Base-by-base conservation (phyloP, 1,140 invertebrate genomes). In the Drosophila pseudoobscura region DNA sequence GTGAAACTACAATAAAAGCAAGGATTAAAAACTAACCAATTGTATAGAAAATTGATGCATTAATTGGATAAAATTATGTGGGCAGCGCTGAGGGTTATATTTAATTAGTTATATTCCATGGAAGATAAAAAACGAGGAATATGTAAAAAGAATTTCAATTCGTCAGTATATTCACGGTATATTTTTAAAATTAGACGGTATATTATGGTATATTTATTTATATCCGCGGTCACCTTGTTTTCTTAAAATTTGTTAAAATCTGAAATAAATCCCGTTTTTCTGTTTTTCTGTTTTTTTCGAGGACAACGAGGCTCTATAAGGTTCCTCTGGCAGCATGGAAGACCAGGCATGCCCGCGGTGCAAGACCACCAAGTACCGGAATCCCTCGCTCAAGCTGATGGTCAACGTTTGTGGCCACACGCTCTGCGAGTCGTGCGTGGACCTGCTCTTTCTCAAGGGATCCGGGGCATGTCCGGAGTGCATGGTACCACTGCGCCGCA, bases 371-470 rank as follows among this genome's bases (percentile, higher is more conserved):
- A 99, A 99, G 93, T 99, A 99, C 91, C 94, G 98, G 92, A 99
- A 99, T 93, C 98, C 98, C 26, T 97, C 96, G 0, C 92, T 99
- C 39, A 98, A 99, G 92, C 94, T 99, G 92, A 96, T 99, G 96
- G 98, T 99, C 54, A 99, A 99, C 92, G 95, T 98, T 51, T 99
- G 99, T 93, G 99, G 98, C 6, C 99, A 99, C 93, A 96, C 97
- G 15, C 93, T 99, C 73, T 99, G 99, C 93, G 98, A 99, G 92
- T 98, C 87, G 0, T 91, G 90, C 31, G 90, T 91, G n/a, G 90
- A 91, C 55, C 57, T 91, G 49, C 64, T 91, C 6, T 91, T 91
- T 45, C 69, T 94, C 90, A 62, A 90, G 96, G 97, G 99, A 44
- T 97, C 97, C 57, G 98, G 96, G 8, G 93, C 95, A 0, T 99